Evolutionary conservation across 2,113 vertebrate species (phyloP), one percentile per base, ranked within the genome.

Genomic region (Catharus minimus): DNA sequence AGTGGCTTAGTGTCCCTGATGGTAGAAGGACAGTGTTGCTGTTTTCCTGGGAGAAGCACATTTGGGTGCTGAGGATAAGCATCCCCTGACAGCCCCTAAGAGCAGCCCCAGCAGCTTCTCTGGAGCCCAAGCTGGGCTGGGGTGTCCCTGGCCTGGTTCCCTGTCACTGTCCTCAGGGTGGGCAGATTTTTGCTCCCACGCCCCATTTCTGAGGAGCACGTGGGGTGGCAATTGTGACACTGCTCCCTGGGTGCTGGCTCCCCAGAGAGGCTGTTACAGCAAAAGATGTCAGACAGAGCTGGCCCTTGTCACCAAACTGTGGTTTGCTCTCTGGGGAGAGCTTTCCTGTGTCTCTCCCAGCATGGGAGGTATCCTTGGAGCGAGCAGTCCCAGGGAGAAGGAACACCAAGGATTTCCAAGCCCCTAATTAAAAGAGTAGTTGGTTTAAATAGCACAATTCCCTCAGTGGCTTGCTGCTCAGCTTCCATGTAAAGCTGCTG

Each of bases 391-490:
- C 44, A 58, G 61, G 60, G 89, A 90, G 82, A 53, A 77, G 47
- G 36, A 87, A 26, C 80, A 38, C 75, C 3, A 11, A 83, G 85
- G 74, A 94, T 90, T 88, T 95, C 78, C 55, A 87, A 85, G 52
- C 44, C 18, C 15, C 88, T 95, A 92, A 93, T 96, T 96, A 94
- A 93, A 94, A 85, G n/a, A 93, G 12, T 26, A 69, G 50, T 72
- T 87, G 53, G 33, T 93, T 93, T 91, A 85, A 95, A 90, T 33
- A 75, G 57, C 68, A 62, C 71, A 93, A 91, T 64, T 95, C 90
- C 96, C 90, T 95, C 3, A 32, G 87, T 53, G 60, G n/a, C 87
- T 93, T 11, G 6, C 69, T 94, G 73, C 91, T 97, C 82, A 88
- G 86, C 87, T 91, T 96, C 88, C 75, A n/a, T 7, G 22, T 76